phyloP scores from a whole-genome alignment of 2,113 vertebrate genomes.

The Ammodytes marinus region DNA sequence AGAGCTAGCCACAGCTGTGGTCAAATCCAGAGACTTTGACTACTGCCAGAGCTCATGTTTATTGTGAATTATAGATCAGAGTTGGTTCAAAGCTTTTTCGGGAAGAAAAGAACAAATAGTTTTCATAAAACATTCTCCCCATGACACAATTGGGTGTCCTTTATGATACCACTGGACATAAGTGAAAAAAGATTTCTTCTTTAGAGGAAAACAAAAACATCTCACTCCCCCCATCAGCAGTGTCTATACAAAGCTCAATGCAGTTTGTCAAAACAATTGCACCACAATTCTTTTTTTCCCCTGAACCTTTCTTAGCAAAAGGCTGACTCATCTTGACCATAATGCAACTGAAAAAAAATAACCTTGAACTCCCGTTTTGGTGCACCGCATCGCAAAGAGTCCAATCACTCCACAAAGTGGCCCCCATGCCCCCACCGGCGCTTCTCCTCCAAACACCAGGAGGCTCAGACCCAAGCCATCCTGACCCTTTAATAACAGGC shows the following conservation, averaged over 20 bases:
- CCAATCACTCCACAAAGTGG: not conserved
- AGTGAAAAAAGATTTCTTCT: not conserved
- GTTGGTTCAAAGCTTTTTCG: not conserved
- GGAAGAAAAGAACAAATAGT: not conserved
- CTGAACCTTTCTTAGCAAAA: not conserved
- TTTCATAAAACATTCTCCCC: not conserved
- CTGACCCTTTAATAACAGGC: slow-evolving; percentile 51
- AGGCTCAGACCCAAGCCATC: slow-evolving; percentile 22
- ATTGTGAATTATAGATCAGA: not conserved
- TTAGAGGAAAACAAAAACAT: no score
- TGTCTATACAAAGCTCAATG: not conserved
- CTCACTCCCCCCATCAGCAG: not conserved
- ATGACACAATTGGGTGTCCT: not conserved
- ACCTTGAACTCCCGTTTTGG: not conserved
- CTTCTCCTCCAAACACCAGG: slow-evolving; percentile 1
- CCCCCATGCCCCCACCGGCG: not conserved
- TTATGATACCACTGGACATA: not conserved
- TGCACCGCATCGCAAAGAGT: not conserved
- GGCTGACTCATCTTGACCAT: no score
- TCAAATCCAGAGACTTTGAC: not conserved
- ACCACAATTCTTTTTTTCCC: not conserved
- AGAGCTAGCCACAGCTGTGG: no score
- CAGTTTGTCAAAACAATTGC: not conserved
- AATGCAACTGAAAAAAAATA: not conserved
- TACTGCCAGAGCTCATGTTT: no score